Conservation (phyloP, 2,113 vertebrate species). For the Hyperoodon ampullatus region DNA sequence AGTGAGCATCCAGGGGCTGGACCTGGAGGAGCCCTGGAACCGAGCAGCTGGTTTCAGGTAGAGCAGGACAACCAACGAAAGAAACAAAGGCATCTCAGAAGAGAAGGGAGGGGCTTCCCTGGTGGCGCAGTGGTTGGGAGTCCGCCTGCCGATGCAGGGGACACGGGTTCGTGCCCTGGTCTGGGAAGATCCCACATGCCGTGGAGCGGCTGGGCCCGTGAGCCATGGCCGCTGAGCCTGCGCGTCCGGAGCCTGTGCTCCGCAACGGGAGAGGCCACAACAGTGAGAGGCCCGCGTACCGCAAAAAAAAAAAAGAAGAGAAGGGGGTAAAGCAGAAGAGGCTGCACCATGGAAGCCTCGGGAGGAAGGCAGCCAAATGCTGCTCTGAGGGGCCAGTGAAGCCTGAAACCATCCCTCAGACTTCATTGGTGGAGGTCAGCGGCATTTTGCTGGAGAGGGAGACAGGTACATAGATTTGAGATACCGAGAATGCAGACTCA, state of each 20-base stretch:
- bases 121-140: not conserved
- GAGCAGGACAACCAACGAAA: not conserved
- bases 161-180: not conserved
- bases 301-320: too few species aligned
- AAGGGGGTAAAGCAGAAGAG: not conserved
- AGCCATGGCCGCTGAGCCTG: too few species aligned
- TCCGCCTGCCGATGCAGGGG: not conserved
- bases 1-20: not conserved
- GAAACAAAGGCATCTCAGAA: not conserved
- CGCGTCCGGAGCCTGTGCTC: too few species aligned
- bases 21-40: not conserved
- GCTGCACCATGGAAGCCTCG: accelerated
- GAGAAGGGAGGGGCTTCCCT: not conserved
- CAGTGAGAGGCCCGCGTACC: too few species aligned
- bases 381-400: not conserved
- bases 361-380: not conserved
- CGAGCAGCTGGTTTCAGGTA: not conserved
- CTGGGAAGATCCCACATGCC: not conserved
- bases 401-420: not conserved
- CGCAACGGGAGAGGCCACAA: too few species aligned
- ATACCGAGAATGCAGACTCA: not conserved
- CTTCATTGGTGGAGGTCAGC: not conserved
- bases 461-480: not conserved
- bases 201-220: too few species aligned
- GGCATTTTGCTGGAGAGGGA: not conserved